These are phyloP conservation scores for Oreochromis mossambicus DNA, from an alignment of 2,797 vertebrate genomes.

Conservation along the genomic window DNA sequence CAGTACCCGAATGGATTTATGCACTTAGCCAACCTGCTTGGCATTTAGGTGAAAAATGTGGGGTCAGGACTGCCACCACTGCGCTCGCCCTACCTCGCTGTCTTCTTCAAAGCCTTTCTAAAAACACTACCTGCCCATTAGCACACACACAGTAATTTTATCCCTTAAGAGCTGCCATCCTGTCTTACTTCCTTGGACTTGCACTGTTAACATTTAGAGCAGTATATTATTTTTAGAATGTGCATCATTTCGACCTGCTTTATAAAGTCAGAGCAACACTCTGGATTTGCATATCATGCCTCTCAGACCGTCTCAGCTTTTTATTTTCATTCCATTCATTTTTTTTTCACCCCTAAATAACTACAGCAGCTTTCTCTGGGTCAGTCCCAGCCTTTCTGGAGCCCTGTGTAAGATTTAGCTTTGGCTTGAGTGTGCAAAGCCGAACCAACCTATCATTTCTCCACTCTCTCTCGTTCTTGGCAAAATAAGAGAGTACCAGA, in stretches of 20 bases:
- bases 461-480: neutral
- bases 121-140: constrained; percentile 8
- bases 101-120: neutral
- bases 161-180: neutral
- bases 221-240: constrained; percentile 16
- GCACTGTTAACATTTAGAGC: constrained; percentile 18
- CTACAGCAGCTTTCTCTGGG: neutral
- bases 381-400: neutral
- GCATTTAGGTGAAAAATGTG: constrained; percentile 24
- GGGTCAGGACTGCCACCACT: neutral
- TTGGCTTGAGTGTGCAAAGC: neutral
- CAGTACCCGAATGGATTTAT: neutral
- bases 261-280: neutral
- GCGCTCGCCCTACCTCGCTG: neutral
- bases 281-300: neutral
- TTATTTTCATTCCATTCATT: neutral
- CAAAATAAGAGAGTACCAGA: neutral
- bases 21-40: neutral
- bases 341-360: neutral
- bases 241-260: neutral
- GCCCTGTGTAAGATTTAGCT: neutral
- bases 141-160: neutral
- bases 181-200: constrained; percentile 8
- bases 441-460: neutral
- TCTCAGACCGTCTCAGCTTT: neutral